Base-by-base conservation (phyloP, 2,113 vertebrate species). In the Oxygymnocypris stewartii region DNA sequence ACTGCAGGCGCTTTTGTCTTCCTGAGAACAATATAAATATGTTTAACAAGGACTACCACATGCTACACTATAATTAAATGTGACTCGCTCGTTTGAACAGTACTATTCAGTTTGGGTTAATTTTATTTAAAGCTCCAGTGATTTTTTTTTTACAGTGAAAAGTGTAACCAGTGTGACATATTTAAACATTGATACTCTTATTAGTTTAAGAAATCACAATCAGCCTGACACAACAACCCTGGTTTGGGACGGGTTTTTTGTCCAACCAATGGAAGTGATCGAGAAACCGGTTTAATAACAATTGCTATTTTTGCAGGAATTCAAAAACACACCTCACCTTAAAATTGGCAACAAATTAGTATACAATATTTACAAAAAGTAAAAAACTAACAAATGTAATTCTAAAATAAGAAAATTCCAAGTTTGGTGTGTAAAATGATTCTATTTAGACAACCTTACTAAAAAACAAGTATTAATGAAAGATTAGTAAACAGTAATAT, bases 1-100 rank as follows among this genome's bases (percentile, higher is more conserved):
- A 78, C 84, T 85, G 84, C 79, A 82, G 79, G 82, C 86, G 44
- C 74, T 87, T 85, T 87, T 89, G 88, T 89, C 79, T 85, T 28
- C 65, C 71, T 37, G 51, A 79, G 73, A 73, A 85, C 57, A 85
- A 87, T 83, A 85, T 87, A 59, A 89, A 89, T 83, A 87, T 75
- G 83, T 83, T 89, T 86, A 85, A 85, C 82, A 85, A 87, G 75
- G 85, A 86, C 87, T 86, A 80, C 44, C 85, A 40, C 44, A 78
- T 35, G 57, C 79, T 84, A 67, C 82, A 28, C 78, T 37, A 77
- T 63, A 31, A 83, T 71, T 86, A 86, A 77, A 84, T 37, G 23
- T 40, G 74, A 42, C 67, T n/a, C 42, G 20, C 79, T 67, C 10
- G 54, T 73, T 80, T 71, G 77, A 67, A 85, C 25, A 73, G 84